Evolutionary conservation across 2,888 invertebrate genomes (phyloP), one percentile per base, ranked within the genome.

Genomic region (Elysia crispata): DNA sequence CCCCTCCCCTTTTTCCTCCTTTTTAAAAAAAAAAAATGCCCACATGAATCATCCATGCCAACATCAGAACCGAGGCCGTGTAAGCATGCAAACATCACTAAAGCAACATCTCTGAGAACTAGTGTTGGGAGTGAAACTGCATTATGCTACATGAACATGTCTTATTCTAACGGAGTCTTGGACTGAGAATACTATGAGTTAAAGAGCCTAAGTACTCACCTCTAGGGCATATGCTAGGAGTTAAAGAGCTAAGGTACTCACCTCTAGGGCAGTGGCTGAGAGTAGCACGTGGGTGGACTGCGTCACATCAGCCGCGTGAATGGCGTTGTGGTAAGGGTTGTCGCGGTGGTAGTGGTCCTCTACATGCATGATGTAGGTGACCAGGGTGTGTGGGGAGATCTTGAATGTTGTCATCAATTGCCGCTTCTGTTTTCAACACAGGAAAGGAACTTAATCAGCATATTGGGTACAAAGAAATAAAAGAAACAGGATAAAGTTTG

Each of bases 301-400:
- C 81, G 98, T 96, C 86, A 99, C 99, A 93, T 99, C 99, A 85
- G 99, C 98, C 79, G 98, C 99, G 93, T 99, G 99, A 88, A 97
- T 94, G 90, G 97, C 97, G 94, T 99, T 99, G 94, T 99, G 99
- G 95, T 99, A 99, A 89, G 99, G 98, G 93, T 98, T 98, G 93
- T 98, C 97, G 92, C 96, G 96, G 90, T 97, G 95, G 94, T 99
- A 99, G 93, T 99, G 98, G 93, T 98, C 98, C 93, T 99, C 99
- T 89, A 99, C 94, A 85, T 98, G 98, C 94, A 97, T 96, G 94
- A 99, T 95, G 93, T 98, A 99, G 85, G 97, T 97, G 90, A 99
- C 95, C 93, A 99, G 96, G 86, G 96, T 97, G 93, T 97, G 96
- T 86, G 97, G 95, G 85, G 97, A 96, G 92, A 99, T 98, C 94